Conservation (phyloP, 2,797 vertebrate genomes). For the Ispidina picta region DNA sequence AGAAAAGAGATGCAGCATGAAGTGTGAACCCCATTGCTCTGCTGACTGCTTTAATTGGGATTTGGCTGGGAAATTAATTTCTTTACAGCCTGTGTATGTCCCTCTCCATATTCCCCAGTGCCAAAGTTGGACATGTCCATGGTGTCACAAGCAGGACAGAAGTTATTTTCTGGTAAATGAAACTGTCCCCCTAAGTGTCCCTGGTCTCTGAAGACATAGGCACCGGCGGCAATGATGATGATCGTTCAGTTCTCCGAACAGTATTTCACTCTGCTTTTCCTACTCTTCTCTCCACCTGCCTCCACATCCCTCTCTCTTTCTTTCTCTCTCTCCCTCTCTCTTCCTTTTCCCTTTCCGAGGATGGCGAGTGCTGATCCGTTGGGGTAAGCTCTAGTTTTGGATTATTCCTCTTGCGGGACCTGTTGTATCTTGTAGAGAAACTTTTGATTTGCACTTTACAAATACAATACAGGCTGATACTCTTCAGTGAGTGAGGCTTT, state of each 20-base stretch:
- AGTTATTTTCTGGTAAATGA: conserved; percentile 36
- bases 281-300: conserved; percentile 74
- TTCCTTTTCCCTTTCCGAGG: conserved; percentile 61
- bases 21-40: conserved; percentile 22
- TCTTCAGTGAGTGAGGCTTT: neutral
- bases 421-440: conserved; percentile 56
- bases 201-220: conserved; percentile 56
- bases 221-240: conserved; percentile 45
- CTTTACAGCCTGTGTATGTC: neutral
- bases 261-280: conserved; percentile 76
- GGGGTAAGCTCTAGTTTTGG: conserved; percentile 69
- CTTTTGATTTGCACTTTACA: conserved; percentile 26
- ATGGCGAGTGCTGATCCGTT: conserved; percentile 65
- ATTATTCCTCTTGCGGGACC: conserved; percentile 63
- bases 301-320: conserved; percentile 52
- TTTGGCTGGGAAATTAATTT: conserved; percentile 5
- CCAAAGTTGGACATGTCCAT: conserved; percentile 18
- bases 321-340: conserved; percentile 46
- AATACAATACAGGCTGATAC: neutral
- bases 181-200: conserved; percentile 65
- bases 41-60: conserved; percentile 9
- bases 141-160: conserved; percentile 25
- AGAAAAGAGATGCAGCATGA: conserved; percentile 25
- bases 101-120: conserved; percentile 11
- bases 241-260: conserved; percentile 55